Percentiles rank a stretch among this genome's conserved stretches.
Evolutionary conservation across 1,140 invertebrate genomes (phyloP).

Genomic region (Drosophila ohnishii): DNA sequence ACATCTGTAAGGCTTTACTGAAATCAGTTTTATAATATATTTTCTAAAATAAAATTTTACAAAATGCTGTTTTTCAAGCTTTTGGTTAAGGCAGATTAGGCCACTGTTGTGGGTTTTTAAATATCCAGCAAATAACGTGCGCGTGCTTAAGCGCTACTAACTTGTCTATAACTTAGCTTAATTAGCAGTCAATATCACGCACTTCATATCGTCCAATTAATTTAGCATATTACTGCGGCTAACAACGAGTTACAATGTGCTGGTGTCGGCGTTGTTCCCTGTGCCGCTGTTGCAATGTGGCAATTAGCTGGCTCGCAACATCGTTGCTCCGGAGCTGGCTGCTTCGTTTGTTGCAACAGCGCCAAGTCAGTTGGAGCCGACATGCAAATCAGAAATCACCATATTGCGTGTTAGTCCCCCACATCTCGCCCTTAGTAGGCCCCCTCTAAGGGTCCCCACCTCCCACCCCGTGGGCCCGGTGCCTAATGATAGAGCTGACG

Average conservation of each 20-base stretch:
- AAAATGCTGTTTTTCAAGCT: neutral
- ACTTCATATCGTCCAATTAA: constrained; percentile 80
- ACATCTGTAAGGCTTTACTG: neutral
- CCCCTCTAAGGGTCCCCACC: neutral
- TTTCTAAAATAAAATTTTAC: neutral
- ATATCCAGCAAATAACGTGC: constrained; percentile 25
- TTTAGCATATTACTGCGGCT: constrained; percentile 77
- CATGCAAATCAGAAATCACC: constrained; percentile 80
- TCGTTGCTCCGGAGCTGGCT: constrained; percentile 60
- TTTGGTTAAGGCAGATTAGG: neutral
- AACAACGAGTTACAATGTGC: constrained; percentile 50
- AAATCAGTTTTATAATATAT: neutral
- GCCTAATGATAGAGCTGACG: constrained; percentile 70
- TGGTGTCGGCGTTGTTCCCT: constrained; percentile 32
- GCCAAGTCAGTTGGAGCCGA: constrained; percentile 38
- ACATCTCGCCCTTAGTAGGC: constrained; percentile 10
- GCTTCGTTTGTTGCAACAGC: constrained; percentile 71
- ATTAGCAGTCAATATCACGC: constrained; percentile 81
- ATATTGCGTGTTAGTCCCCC: constrained; percentile 72
- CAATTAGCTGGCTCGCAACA: constrained; percentile 61
- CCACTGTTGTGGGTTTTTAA: constrained; percentile 2
- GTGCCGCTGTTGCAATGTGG: constrained; percentile 39
- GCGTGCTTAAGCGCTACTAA: constrained; percentile 63
- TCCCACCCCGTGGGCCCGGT: neutral
- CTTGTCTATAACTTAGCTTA: constrained; percentile 67